phyloP scores from a whole-genome alignment of 1,140 invertebrate species.

The Holotrichia oblita region DNA sequence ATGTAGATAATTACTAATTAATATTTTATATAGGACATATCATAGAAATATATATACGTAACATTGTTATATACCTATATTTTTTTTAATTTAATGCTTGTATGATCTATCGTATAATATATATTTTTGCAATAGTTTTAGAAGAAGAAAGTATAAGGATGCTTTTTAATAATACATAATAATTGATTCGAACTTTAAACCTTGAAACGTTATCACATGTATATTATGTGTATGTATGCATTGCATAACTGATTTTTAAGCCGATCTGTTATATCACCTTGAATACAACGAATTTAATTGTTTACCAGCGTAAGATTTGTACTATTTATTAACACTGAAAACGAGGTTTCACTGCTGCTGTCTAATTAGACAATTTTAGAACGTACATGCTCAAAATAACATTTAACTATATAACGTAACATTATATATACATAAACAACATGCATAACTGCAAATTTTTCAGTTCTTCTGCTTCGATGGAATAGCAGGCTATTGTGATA shows the following conservation, averaged over 20 bases:
- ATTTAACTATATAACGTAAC: background rate
- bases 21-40: background rate
- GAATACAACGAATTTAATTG: conserved; percentile 19
- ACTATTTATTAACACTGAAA: conserved; percentile 23
- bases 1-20: background rate
- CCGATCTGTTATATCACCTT: conserved; percentile 15
- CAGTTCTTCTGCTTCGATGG: background rate
- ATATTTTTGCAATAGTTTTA: too few species aligned
- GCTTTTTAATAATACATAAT: too few species aligned
- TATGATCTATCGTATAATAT: too few species aligned
- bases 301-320: conserved; percentile 12
- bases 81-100: too few species aligned
- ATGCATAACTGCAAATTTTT: conserved; percentile 8
- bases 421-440: background rate
- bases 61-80: too few species aligned
- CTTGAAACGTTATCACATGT: too few species aligned
- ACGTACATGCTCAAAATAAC: conserved; percentile 12
- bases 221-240: background rate
- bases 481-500: conserved; percentile 26
- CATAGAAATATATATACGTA: background rate
- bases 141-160: too few species aligned
- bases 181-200: too few species aligned
- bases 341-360: conserved; percentile 16
- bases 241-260: conserved; percentile 1
- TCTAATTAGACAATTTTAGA: conserved; percentile 35